Base-by-base conservation (phyloP, 1,140 invertebrate species). In the Macrobrachium nipponense region DNA sequence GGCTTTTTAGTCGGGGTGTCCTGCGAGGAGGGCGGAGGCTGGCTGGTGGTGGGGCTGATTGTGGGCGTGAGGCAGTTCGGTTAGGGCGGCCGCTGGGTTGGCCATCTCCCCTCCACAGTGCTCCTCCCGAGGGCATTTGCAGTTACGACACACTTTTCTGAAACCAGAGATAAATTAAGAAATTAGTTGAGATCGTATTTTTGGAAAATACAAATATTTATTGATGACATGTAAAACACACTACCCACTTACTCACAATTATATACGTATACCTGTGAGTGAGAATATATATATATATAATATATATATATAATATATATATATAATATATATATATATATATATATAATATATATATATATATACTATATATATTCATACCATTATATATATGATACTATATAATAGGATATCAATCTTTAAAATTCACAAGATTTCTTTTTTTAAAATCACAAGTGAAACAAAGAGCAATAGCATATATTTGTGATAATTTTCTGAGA, bases 91-190 rank as follows among this genome's bases (percentile, higher is more conserved):
- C 87, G 88, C 44, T 91, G 61, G 61, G 12, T 83, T 92, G 64
- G 83, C 43, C 83, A 86, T 86, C 64, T 86, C 83, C 0, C 83
- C 83, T 3, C 83, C 83, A 62, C 83, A 86, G 90, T 95, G 94
- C 61, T 94, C 93, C 90, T 95, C 94, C 58, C 93, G 91, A 5
- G 94, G 93, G 90, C 94, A 95, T 91, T 94, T 94, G 91, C 94
- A 95, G 90, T 94, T 94, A 62, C 94, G 93, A 91, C 94, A 95
- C 90, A 94, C 94, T 91, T 95, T 95, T 89, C 94, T 95, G 92
- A 11, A 93, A 92, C 12, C 51, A 12, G 66, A 83, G 85, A 84
- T 78, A 81, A 79, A 87, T 5, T 44, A 10, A 61, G 36, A 86
- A 0, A 36, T 58, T 5, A 58, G n/a, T 20, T 62, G 17, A 61